Evolutionary conservation across 92 coral and sea anemone species (phyloP).

Genomic region (Bergia puertoricense): DNA sequence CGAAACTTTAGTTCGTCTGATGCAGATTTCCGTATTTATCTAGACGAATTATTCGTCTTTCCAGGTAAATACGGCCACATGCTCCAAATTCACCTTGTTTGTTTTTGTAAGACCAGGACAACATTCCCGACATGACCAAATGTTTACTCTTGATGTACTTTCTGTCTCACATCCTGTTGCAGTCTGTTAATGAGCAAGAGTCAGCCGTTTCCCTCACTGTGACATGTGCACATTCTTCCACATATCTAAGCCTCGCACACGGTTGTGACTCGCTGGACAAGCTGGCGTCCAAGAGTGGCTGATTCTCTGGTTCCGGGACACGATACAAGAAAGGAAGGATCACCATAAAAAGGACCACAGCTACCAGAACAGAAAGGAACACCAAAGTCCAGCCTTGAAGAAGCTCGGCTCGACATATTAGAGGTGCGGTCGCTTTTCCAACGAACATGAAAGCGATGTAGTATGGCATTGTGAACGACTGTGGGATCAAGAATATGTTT

Average conservation of each 20-base stretch:
- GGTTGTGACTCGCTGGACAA: conserved; percentile 5
- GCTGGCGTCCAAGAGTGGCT: not conserved
- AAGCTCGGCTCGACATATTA: conserved; percentile 1
- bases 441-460: conserved; percentile 13
- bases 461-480: conserved; percentile 17
- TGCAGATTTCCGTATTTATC: too few relatives aligned
- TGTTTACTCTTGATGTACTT: not conserved
- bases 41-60: too few relatives aligned
- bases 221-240: conserved; percentile 20
- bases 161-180: conserved; percentile 1
- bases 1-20: too few relatives aligned
- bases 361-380: not conserved
- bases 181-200: not conserved
- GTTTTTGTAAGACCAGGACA: not conserved
- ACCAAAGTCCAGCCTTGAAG: conserved; percentile 7
- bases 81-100: not conserved
- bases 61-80: too few relatives aligned
- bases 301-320: not conserved
- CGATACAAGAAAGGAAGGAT: not conserved
- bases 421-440: conserved; percentile 16
- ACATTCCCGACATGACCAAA: not conserved
- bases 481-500: not conserved
- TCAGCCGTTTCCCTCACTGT: not conserved
- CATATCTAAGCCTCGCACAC: not conserved
- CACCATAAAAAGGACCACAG: conserved; percentile 1